Percentiles rank a stretch among this genome's conserved stretches.
Evolutionary conservation across 1,140 invertebrate genomes (phyloP).

Genomic region (Hydropsyche tenuis): DNA sequence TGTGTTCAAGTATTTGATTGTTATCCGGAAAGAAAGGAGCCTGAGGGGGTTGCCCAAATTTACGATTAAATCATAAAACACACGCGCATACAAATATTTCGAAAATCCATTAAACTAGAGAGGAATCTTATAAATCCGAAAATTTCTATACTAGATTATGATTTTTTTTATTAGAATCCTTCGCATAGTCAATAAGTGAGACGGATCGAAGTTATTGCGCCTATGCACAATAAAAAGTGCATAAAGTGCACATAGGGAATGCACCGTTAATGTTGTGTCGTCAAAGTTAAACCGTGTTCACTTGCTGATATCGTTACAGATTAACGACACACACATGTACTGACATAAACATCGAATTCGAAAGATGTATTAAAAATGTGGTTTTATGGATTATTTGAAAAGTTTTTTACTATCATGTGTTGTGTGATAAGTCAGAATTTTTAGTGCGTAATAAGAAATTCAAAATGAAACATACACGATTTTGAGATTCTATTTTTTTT

Average conservation of each 20-base stretch:
- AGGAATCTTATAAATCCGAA: too few relatives aligned
- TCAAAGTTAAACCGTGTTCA: constrained; percentile 22
- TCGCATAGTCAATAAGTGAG: neutral
- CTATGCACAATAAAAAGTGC: constrained; percentile 21
- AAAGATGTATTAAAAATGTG: too few relatives aligned
- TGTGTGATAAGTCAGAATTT: too few relatives aligned
- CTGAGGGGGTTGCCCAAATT: constrained; percentile 1
- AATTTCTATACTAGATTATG: too few relatives aligned
- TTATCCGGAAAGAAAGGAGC: constrained; percentile 29
- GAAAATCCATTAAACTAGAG: neutral
- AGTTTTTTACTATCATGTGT: too few relatives aligned
- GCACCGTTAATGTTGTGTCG: neutral
- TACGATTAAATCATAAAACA: constrained; percentile 21
- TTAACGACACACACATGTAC: too few relatives aligned
- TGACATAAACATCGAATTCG: too few relatives aligned
- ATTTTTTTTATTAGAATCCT: neutral
- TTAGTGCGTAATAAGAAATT: too few relatives aligned
- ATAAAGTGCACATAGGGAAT: constrained; percentile 5
- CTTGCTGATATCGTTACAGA: constrained; percentile 10
- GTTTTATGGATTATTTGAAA: too few relatives aligned
- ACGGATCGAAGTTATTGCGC: constrained; percentile 5
- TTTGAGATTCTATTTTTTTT: too few relatives aligned
- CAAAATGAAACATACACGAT: too few relatives aligned
- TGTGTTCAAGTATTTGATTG: constrained; percentile 34
- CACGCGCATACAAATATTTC: constrained; percentile 3